Evolutionary conservation across 2,113 vertebrate species (phyloP).

Genomic region (Phasianus colchicus): DNA sequence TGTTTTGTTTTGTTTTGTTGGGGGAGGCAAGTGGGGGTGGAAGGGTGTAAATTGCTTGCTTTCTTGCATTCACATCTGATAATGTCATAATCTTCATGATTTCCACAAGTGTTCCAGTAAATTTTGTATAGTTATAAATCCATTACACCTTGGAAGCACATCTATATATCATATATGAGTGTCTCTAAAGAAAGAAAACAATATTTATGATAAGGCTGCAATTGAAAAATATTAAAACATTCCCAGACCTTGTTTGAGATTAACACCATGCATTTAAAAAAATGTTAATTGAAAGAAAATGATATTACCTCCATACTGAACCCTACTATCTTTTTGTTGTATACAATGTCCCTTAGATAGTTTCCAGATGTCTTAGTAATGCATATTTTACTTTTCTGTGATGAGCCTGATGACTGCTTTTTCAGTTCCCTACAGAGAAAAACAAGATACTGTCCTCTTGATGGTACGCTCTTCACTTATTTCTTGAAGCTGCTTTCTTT

Average conservation of each 20-base stretch:
- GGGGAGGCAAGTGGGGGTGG: neutral
- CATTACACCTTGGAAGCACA: neutral
- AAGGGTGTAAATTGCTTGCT: neutral
- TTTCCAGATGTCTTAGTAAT: neutral
- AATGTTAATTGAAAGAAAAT: neutral
- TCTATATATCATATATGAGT: neutral
- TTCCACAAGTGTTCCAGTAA: neutral
- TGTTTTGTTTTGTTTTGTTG: rapidly evolving
- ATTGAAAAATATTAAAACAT: neutral
- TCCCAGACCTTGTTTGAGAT: neutral
- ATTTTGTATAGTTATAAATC: neutral
- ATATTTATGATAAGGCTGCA: neutral
- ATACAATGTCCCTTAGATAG: neutral
- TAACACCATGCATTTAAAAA: neutral
- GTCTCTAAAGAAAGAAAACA: neutral
- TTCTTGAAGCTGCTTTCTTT: neutral
- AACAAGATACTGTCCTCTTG: neutral
- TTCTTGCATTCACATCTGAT: neutral
- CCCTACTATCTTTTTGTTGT: neutral
- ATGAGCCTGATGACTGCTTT: neutral
- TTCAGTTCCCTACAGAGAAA: neutral
- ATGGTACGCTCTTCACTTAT: neutral
- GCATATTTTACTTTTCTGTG: neutral
- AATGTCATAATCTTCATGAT: neutral
- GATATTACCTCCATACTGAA: neutral